phyloP scores from a whole-genome alignment of 2,113 vertebrate genomes.

The Sorex fumeus region DNA sequence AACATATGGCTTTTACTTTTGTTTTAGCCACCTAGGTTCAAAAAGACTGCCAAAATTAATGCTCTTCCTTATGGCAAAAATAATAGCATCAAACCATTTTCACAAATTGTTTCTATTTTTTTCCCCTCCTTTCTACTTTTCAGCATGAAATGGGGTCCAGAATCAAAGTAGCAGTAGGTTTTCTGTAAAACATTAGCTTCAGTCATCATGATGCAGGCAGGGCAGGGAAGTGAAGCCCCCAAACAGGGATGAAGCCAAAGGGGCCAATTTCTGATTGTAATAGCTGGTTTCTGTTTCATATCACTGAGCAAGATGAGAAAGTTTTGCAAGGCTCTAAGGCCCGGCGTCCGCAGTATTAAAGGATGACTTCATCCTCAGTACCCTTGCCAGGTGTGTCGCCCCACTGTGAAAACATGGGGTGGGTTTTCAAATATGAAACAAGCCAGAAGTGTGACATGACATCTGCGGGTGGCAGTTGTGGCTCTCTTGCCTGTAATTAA shows the following conservation, averaged over 20 bases:
- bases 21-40: constrained; percentile 53
- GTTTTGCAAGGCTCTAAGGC: constrained; percentile 91
- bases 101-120: constrained; percentile 19
- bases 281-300: constrained; percentile 91
- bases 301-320: constrained; percentile 89
- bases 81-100: constrained; percentile 4
- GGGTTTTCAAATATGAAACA: constrained; percentile 90
- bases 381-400: constrained; percentile 90
- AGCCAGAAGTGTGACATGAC: constrained; percentile 91
- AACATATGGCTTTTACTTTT: constrained; percentile 63
- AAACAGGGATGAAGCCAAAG: constrained; percentile 84
- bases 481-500: constrained; percentile 94
- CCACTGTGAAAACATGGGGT: constrained; percentile 84
- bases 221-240: constrained; percentile 77
- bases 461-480: constrained; percentile 93
- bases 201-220: constrained; percentile 74
- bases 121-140: constrained; percentile 34
- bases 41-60: constrained; percentile 56
- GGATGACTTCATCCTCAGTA: constrained; percentile 91
- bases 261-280: constrained; percentile 86
- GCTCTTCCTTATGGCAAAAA: constrained; percentile 20
- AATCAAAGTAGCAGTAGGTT: constrained; percentile 56
- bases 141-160: constrained; percentile 53
- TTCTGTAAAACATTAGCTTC: constrained; percentile 82
- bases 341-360: constrained; percentile 88